phyloP scores from a whole-genome alignment of 2,888 invertebrate genomes.

The Eilema depressum region DNA sequence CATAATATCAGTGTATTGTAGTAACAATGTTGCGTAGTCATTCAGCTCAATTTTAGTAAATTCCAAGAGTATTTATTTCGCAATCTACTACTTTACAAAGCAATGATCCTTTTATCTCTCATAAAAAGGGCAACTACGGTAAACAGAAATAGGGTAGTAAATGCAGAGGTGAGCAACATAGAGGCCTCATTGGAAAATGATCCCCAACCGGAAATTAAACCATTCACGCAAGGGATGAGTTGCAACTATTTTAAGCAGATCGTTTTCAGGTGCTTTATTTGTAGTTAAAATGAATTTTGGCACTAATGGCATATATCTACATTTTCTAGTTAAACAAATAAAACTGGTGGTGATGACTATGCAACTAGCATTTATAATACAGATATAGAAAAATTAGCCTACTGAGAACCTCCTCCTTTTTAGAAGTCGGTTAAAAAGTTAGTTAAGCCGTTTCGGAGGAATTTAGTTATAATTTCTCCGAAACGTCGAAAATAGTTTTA shows the following conservation, averaged over 20 bases:
- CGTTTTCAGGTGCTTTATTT: constrained; percentile 29
- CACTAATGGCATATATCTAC: background rate
- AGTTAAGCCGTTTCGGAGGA: too few relatives aligned
- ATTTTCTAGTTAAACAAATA: background rate
- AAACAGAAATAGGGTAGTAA: constrained; percentile 18
- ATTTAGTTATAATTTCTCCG: too few relatives aligned
- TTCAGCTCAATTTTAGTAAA: background rate
- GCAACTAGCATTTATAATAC: background rate
- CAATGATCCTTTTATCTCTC: background rate
- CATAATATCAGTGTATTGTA: background rate
- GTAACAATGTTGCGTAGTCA: background rate
- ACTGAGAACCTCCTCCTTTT: background rate
- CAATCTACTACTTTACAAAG: constrained; percentile 5
- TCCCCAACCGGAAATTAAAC: constrained; percentile 65
- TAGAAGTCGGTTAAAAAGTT: too few relatives aligned
- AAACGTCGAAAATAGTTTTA: too few relatives aligned
- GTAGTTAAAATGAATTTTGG: constrained; percentile 8
- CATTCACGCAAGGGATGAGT: constrained; percentile 57
- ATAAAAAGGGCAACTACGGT: constrained; percentile 2
- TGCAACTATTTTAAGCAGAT: constrained; percentile 41
- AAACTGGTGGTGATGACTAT: too few relatives aligned
- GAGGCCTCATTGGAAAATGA: constrained; percentile 58
- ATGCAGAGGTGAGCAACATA: constrained; percentile 30
- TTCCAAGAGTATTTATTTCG: background rate
- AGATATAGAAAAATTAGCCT: too few relatives aligned